Conservation (phyloP, 2,113 vertebrate genomes). For the Naja naja region DNA sequence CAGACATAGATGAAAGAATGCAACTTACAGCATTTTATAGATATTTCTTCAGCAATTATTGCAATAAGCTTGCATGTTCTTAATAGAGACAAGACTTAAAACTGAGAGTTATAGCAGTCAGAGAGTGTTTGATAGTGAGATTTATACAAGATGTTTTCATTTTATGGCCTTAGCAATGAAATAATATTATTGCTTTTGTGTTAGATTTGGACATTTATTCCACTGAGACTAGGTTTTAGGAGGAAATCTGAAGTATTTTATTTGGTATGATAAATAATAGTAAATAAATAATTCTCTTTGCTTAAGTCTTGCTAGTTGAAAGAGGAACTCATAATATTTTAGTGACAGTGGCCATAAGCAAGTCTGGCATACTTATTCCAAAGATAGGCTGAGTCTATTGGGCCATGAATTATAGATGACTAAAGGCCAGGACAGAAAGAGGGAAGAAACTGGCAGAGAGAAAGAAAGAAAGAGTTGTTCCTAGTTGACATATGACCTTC, state of each 20-base stretch:
- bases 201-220: no score
- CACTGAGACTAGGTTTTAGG: background rate
- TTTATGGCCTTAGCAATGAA: background rate
- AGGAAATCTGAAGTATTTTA: background rate
- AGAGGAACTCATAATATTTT: background rate
- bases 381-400: slow-evolving; percentile 29
- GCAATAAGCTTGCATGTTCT: background rate
- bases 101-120: background rate
- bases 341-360: background rate
- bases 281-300: background rate
- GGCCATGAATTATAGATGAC: slow-evolving; percentile 34
- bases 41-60: background rate
- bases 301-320: background rate
- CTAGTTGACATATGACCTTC: background rate
- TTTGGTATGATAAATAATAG: background rate
- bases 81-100: background rate
- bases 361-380: background rate
- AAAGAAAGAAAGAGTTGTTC: background rate
- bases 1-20: background rate
- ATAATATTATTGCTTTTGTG: background rate
- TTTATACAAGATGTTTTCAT: background rate
- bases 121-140: background rate
- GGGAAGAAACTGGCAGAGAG: background rate
- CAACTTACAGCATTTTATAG: background rate
- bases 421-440: background rate